Evolutionary conservation across 53 echinoderm and acorn worm species (phyloP), one percentile per base, ranked within the genome.

Genomic region (Patiria pectinifera): DNA sequence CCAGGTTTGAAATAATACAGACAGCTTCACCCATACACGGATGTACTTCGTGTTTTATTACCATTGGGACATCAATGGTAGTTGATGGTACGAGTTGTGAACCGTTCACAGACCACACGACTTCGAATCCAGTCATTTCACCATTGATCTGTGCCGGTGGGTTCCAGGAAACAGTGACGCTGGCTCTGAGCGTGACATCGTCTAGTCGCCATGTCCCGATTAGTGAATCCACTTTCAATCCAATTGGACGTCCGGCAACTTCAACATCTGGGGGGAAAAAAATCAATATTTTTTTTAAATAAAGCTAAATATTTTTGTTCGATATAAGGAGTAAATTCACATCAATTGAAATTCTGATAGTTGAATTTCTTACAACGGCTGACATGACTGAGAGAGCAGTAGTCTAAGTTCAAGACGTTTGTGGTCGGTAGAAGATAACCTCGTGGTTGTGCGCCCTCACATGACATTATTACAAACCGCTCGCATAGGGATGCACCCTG

Each of bases 141-240:
- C 45, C 25, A 35, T 84, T 84, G 69, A 90, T 35, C 80, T 90
- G 90, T 8, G 35, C 45, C 35, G 90, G 90, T 69, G 90, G 90
- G 61, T 90, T 15, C 90, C 90, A 90, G 5, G 69, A 66, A 14
- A 90, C 58, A 6, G 11, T 90, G 15, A 90, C 46, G 10, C 11
- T 21, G 4, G 47, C 90, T 47, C n/a, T 45, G 15, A 35, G 89
- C 43, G 3, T 60, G 14, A 24, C 47, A 69, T 1, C 48, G n/a
- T 24, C 66, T 0, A 10, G 0, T 3, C n/a, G 46, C 22, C 43
- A 61, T 45, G 4, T 19, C 4, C 62, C 46, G 1, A 21, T 77
- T 25, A 80, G 10, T 12, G 46, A 22, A 46, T 63, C 14, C 23
- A 90, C 80, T 13, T n/a, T 62, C n/a, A 90, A 79, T 14, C 69